A percentile compares a stretch with the other conserved stretches of the same genome.
These are phyloP conservation scores for Danio albolineatus DNA, from an alignment of 2,797 vertebrate species.

Conservation along the genomic window DNA sequence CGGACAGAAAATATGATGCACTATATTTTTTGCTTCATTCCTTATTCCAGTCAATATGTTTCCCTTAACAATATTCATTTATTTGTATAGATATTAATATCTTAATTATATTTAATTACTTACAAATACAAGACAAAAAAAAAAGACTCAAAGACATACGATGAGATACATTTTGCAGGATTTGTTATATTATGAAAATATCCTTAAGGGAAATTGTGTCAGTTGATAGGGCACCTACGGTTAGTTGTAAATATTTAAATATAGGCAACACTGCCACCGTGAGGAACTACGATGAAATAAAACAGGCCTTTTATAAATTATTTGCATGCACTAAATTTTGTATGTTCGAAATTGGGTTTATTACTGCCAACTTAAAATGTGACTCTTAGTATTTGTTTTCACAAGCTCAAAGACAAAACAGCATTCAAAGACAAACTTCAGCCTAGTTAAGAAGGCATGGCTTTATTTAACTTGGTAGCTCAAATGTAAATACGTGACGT, in stretches of 20 bases:
- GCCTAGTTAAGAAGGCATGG: background rate
- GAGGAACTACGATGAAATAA: background rate
- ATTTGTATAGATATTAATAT: too few species aligned
- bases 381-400: background rate
- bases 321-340: background rate
- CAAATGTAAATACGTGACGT: background rate
- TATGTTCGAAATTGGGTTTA: background rate
- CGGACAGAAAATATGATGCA: too few species aligned
- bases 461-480: background rate
- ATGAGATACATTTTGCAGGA: background rate
- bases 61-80: too few species aligned
- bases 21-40: too few species aligned
- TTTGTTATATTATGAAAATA: background rate
- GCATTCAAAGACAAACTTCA: background rate
- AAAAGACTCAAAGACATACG: background rate
- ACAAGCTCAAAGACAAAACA: background rate
- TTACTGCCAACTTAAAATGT: background rate
- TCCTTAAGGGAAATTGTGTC: background rate
- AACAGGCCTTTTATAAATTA: background rate
- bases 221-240: background rate
- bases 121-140: background rate
- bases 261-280: conserved; percentile 16
- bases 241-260: background rate
- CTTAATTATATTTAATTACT: too few species aligned
- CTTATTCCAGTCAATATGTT: too few species aligned